Evolutionary conservation across 2,888 invertebrate genomes (phyloP).

Genomic region (Apodemia hepburni): DNA sequence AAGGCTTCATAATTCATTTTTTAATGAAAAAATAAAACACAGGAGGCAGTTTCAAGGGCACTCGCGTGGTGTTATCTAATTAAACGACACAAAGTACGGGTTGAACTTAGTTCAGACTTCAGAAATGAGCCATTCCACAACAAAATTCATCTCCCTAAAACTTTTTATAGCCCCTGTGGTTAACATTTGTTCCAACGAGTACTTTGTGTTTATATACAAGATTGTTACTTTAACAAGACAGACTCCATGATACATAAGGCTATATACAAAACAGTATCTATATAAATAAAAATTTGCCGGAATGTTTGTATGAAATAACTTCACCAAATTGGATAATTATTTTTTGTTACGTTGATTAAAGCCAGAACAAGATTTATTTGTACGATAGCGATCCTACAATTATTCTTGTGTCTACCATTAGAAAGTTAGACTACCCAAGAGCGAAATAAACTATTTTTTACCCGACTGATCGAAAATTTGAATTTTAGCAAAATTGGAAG

Average conservation of each 20-base stretch:
- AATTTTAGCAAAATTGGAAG: too few relatives aligned
- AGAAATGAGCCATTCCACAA: conserved; percentile 11
- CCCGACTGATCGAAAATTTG: too few relatives aligned
- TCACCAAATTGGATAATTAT: too few relatives aligned
- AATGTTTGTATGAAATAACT: too few relatives aligned
- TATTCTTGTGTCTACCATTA: too few relatives aligned
- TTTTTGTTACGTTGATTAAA: too few relatives aligned
- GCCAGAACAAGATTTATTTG: too few relatives aligned
- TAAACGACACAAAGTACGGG: conserved; percentile 3
- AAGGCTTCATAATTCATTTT: background rate
- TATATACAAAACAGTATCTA: too few relatives aligned
- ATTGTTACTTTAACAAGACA: background rate
- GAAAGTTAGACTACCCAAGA: too few relatives aligned
- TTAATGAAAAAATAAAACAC: background rate
- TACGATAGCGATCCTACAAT: too few relatives aligned
- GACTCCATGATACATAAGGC: background rate
- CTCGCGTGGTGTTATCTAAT: background rate
- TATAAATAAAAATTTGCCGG: too few relatives aligned
- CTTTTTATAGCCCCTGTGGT: conserved; percentile 14
- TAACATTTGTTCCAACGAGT: background rate
- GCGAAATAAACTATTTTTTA: too few relatives aligned
- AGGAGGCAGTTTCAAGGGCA: background rate
- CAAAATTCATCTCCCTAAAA: conserved; percentile 12
- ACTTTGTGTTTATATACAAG: background rate
- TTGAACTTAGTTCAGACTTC: conserved; percentile 3